phyloP scores from a whole-genome alignment of 2,797 vertebrate species.

The Silurus lanzhouensis region DNA sequence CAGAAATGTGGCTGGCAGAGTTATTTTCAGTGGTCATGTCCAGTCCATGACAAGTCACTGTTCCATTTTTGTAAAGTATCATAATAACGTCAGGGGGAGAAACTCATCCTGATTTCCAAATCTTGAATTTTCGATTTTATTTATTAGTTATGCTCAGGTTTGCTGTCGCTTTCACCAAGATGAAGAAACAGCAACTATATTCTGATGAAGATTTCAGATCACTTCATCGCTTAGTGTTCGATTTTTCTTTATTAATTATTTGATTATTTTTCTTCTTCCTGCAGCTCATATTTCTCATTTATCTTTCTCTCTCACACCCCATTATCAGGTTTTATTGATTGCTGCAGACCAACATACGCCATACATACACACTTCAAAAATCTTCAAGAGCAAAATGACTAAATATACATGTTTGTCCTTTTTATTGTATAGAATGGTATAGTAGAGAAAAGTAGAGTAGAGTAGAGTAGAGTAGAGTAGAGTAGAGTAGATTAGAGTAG shows the following conservation, averaged over 20 bases:
- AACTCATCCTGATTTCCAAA: background rate
- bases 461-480: too few species aligned
- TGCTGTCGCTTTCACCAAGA: too few species aligned
- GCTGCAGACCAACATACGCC: background rate
- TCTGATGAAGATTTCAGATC: background rate
- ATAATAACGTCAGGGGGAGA: background rate
- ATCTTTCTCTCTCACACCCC: background rate
- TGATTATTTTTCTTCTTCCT: background rate
- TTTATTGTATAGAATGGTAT: background rate
- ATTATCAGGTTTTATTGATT: background rate
- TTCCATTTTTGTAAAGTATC: background rate
- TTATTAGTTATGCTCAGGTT: too few species aligned
- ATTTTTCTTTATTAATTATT: too few species aligned
- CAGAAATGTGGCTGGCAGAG: background rate
- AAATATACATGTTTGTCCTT: background rate
- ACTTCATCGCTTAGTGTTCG: background rate
- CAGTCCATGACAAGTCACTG: background rate
- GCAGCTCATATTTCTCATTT: background rate
- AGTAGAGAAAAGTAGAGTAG: too few species aligned
- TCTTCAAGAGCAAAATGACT: background rate
- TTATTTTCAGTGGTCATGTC: background rate
- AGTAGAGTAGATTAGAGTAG: too few species aligned
- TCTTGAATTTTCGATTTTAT: too few species aligned
- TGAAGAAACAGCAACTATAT: too few species aligned
- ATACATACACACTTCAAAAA: background rate